Percentiles rank a stretch among this genome's conserved stretches.
Conservation (phyloP, 2,888 invertebrate species). For the Erebia palarica region DNA sequence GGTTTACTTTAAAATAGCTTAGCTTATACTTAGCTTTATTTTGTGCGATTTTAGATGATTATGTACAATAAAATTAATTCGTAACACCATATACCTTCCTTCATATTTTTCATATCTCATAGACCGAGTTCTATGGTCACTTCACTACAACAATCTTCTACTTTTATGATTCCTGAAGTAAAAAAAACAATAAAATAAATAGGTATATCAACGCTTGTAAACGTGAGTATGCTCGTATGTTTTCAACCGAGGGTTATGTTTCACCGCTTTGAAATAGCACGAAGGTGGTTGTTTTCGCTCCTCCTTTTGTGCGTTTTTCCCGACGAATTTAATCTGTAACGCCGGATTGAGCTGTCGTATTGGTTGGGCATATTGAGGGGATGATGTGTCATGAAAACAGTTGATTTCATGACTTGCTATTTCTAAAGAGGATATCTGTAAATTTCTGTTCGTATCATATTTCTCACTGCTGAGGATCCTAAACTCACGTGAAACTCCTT, state of each 20-base stretch:
- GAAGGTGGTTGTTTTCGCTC: conserved; percentile 41
- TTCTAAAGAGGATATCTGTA: background rate
- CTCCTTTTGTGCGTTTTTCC: conserved; percentile 42
- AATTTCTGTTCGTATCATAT: no score
- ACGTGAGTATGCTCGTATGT: conserved; percentile 30
- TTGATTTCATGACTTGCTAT: background rate
- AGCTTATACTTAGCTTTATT: no score
- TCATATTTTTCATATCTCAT: no score
- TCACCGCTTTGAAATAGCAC: conserved; percentile 40
- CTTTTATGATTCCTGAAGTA: no score
- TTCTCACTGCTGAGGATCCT: no score
- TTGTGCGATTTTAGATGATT: no score
- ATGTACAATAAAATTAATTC: no score
- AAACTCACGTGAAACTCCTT: no score
- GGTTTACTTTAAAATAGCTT: no score
- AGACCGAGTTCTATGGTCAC: no score
- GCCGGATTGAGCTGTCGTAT: conserved; percentile 29
- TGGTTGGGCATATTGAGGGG: conserved; percentile 23
- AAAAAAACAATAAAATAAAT: background rate
- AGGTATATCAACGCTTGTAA: background rate
- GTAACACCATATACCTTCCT: no score
- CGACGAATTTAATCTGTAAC: conserved; percentile 39
- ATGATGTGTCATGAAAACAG: background rate
- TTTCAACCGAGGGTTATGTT: conserved; percentile 41
- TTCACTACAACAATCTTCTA: no score